phyloP scores from a whole-genome alignment of 2,797 vertebrate genomes.

The Phalloptychus januarius region DNA sequence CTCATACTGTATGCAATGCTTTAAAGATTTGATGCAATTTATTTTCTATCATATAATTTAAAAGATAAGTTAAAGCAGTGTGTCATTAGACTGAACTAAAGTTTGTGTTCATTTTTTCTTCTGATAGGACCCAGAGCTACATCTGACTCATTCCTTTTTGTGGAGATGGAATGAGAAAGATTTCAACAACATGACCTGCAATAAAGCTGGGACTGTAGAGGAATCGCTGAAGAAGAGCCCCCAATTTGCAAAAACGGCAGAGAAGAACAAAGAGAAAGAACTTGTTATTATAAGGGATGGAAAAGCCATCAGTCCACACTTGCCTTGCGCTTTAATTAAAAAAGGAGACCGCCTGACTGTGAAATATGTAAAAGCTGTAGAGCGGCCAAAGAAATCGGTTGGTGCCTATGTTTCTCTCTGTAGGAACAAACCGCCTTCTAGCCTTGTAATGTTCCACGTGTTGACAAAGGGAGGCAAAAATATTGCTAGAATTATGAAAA shows the following conservation, averaged over 20 bases:
- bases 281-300: slow-evolving; percentile 35
- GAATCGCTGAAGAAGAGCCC: slow-evolving; percentile 3
- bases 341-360: background rate
- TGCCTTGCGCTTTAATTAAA: slow-evolving; percentile 44
- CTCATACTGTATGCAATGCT: accelerated
- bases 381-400: accelerated
- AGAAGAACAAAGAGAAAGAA: slow-evolving; percentile 28
- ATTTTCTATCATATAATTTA: background rate
- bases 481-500: slow-evolving; percentile 29
- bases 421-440: background rate
- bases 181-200: background rate
- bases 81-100: background rate
- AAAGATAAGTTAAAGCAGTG: background rate
- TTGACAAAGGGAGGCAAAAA: slow-evolving; percentile 23
- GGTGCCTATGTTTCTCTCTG: accelerated
- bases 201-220: slow-evolving; percentile 29
- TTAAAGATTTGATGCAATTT: background rate
- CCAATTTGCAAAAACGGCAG: background rate
- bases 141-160: slow-evolving; percentile 20
- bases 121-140: slow-evolving; percentile 17
- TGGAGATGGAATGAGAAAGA: background rate
- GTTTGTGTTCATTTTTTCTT: background rate
- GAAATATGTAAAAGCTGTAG: slow-evolving; percentile 19
- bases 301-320: slow-evolving; percentile 42
- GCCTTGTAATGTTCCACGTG: slow-evolving; percentile 54